phyloP scores from a whole-genome alignment of 2,113 vertebrate species.

The Phyllopteryx taeniolatus region DNA sequence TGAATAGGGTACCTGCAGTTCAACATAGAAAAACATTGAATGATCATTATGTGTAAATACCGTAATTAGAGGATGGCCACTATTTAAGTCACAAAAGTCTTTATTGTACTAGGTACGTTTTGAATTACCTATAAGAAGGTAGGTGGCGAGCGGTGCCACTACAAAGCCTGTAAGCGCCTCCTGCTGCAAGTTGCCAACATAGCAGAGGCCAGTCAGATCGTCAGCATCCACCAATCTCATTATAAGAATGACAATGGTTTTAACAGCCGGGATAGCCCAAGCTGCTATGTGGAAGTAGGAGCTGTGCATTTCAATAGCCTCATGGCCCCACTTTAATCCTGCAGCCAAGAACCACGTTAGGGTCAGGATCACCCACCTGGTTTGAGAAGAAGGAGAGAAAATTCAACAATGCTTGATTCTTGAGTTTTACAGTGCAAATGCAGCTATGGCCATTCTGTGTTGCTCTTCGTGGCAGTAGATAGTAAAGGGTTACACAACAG shows the following conservation, averaged over 20 bases:
- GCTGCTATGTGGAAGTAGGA: slow-evolving; percentile 98
- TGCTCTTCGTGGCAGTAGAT: slow-evolving; percentile 11
- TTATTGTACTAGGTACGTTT: neutral
- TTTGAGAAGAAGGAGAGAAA: slow-evolving; percentile 63
- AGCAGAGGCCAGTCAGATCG: slow-evolving; percentile 91
- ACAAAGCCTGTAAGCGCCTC: slow-evolving; percentile 96
- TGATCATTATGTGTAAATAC: neutral
- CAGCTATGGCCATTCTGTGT: neutral
- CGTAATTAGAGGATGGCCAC: neutral
- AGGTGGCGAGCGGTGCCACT: slow-evolving; percentile 93
- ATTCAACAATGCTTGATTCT: neutral
- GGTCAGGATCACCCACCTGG: slow-evolving; percentile 96
- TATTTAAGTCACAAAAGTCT: neutral
- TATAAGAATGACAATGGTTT: slow-evolving; percentile 97
- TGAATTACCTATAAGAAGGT: slow-evolving; percentile 83
- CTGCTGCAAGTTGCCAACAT: slow-evolving; percentile 92
- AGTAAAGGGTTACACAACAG: slow-evolving; percentile 14
- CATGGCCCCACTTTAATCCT: slow-evolving; percentile 96
- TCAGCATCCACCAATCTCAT: slow-evolving; percentile 97
- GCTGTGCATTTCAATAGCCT: slow-evolving; percentile 99
- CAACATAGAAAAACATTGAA: slow-evolving; percentile 5
- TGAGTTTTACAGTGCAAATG: neutral
- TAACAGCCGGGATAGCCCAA: slow-evolving; percentile 96
- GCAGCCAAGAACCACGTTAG: slow-evolving; percentile 98
- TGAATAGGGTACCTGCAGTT: slow-evolving; percentile 84